Percentiles rank a stretch among this genome's conserved stretches.
These are phyloP conservation scores for Podarcis muralis DNA, from an alignment of 2,113 vertebrate genomes.

Conservation along the genomic window DNA sequence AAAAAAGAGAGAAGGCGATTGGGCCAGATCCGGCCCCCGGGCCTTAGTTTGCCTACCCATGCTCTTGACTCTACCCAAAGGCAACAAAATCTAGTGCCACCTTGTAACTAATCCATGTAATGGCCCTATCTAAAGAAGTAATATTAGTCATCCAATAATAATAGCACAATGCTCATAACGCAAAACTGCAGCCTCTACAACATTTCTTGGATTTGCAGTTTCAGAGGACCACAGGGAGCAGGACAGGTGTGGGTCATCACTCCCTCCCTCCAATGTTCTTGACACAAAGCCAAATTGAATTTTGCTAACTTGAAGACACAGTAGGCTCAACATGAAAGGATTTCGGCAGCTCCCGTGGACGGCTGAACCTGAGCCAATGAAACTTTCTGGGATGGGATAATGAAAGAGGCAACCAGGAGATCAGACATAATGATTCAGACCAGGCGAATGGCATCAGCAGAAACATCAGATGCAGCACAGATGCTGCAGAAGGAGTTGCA, in stretches of 20 bases:
- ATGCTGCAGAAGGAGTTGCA: neutral
- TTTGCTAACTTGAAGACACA: conserved; percentile 2
- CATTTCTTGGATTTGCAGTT: neutral
- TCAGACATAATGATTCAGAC: conserved; percentile 6
- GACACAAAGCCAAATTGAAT: neutral
- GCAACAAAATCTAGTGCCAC: neutral
- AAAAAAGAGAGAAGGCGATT: too few relatives aligned
- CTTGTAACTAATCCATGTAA: neutral
- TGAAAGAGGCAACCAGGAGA: neutral
- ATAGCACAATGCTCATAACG: neutral
- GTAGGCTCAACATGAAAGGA: neutral
- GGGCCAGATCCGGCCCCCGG: too few relatives aligned
- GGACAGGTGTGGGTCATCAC: neutral
- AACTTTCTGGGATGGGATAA: conserved; percentile 19
- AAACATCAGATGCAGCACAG: neutral
- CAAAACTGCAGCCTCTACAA: neutral
- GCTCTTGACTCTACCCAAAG: neutral
- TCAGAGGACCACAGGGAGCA: neutral
- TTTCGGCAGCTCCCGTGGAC: neutral
- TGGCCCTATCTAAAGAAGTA: neutral
- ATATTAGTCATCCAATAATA: conserved; percentile 10
- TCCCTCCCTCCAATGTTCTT: neutral
- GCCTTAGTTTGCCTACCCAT: too few relatives aligned
- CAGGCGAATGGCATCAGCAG: neutral
- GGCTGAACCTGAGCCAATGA: conserved; percentile 6